Evolutionary conservation across 2,888 invertebrate species (phyloP).

Genomic region (Anthrax anthrax): DNA sequence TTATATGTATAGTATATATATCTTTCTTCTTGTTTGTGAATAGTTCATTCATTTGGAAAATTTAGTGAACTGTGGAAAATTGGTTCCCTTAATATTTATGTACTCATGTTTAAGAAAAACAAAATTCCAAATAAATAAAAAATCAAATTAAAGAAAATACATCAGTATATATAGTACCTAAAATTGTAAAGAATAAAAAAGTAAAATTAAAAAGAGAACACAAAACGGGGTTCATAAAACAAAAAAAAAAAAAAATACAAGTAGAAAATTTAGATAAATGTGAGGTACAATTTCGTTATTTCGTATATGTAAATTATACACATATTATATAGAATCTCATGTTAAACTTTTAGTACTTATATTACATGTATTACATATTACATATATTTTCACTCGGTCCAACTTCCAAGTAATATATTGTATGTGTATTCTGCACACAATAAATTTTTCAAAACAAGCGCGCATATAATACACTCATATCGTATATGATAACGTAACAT

Average conservation of each 20-base stretch:
- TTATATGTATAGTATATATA: too few species aligned
- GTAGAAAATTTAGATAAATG: neutral
- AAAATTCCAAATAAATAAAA: neutral
- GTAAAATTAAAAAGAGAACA: neutral
- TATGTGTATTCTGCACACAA: too few species aligned
- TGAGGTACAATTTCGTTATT: conserved; percentile 4
- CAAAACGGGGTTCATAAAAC: too few species aligned
- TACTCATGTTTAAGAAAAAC: conserved; percentile 9
- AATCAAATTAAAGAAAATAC: neutral
- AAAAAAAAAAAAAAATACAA: neutral
- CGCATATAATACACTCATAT: too few species aligned
- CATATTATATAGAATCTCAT: too few species aligned
- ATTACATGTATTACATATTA: neutral
- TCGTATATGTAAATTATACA: conserved; percentile 11
- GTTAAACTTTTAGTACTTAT: neutral
- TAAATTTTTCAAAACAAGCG: too few species aligned
- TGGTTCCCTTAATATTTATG: conserved; percentile 13
- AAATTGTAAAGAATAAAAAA: neutral
- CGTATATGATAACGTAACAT: too few species aligned
- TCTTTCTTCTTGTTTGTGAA: conserved; percentile 3
- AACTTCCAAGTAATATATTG: too few species aligned
- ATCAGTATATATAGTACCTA: neutral
- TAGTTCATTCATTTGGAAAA: conserved; percentile 11
- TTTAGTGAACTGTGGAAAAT: conserved; percentile 13
- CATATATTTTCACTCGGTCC: too few species aligned